phyloP scores from a whole-genome alignment of 2,113 vertebrate species.

The Ranitomeya imitator region DNA sequence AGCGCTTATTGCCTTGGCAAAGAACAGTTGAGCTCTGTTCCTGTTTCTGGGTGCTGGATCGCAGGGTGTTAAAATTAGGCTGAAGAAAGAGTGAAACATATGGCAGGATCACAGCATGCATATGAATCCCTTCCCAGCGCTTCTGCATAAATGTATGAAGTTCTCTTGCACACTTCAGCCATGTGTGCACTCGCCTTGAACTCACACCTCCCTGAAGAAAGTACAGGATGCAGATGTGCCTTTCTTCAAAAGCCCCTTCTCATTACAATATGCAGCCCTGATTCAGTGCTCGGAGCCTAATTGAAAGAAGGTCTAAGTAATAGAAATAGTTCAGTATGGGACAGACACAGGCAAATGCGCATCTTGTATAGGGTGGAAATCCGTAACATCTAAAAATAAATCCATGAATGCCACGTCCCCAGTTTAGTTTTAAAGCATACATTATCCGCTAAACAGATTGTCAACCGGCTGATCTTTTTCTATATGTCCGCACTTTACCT shows the following conservation, averaged over 20 bases:
- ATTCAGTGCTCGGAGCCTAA: background rate
- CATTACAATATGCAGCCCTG: constrained; percentile 27
- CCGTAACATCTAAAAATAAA: background rate
- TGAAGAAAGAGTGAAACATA: constrained; percentile 41
- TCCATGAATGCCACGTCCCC: background rate
- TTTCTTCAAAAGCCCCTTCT: constrained; percentile 25
- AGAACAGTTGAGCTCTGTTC: constrained; percentile 54
- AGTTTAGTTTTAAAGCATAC: background rate
- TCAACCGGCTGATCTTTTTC: background rate
- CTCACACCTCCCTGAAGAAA: constrained; percentile 50
- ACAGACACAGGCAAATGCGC: background rate
- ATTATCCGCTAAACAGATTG: background rate
- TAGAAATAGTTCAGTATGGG: background rate
- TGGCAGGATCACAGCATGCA: constrained; percentile 33
- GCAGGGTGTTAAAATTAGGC: constrained; percentile 44
- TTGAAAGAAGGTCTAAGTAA: background rate
- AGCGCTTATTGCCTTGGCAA: constrained; percentile 13
- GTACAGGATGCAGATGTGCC: constrained; percentile 51
- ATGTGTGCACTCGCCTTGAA: constrained; percentile 56
- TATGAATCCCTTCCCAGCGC: constrained; percentile 23
- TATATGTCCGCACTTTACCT: background rate
- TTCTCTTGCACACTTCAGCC: constrained; percentile 44
- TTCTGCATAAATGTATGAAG: constrained; percentile 46
- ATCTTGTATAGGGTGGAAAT: background rate
- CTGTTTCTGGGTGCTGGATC: background rate